phyloP scores from a whole-genome alignment of 2,888 invertebrate genomes.

The Carterocephalus palaemon region DNA sequence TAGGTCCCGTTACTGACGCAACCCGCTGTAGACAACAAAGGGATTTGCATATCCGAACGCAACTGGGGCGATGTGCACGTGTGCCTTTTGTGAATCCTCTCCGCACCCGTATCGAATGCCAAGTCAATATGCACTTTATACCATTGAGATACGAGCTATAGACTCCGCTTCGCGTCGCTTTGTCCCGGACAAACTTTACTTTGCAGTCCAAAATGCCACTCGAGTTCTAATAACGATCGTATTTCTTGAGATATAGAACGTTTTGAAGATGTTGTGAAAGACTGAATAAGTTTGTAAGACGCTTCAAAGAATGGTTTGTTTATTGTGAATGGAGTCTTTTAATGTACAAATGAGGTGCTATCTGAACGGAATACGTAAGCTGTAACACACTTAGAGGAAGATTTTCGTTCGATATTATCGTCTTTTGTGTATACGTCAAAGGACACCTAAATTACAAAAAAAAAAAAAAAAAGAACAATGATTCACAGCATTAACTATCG shows the following conservation, averaged over 20 bases:
- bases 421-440: too few species aligned
- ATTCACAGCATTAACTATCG: too few species aligned
- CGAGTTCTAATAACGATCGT: conserved; percentile 30
- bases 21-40: conserved; percentile 61
- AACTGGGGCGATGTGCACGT: conserved; percentile 47
- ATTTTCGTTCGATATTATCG: not conserved
- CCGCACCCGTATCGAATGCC: conserved; percentile 20
- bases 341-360: conserved; percentile 58
- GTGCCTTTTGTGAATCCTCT: conserved; percentile 33
- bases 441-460: too few species aligned
- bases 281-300: conserved; percentile 26
- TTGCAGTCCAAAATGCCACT: conserved; percentile 29
- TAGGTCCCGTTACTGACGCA: conserved; percentile 57
- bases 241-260: conserved; percentile 1
- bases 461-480: too few species aligned
- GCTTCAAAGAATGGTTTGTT: conserved; percentile 55
- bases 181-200: conserved; percentile 34
- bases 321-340: conserved; percentile 62
- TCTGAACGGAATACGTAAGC: conserved; percentile 38
- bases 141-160: conserved; percentile 14
- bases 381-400: conserved; percentile 13
- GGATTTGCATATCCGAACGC: conserved; percentile 68
- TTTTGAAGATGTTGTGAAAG: conserved; percentile 22
- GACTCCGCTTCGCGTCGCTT: conserved; percentile 25
- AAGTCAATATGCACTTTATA: conserved; percentile 25